These are phyloP conservation scores for Drosophila maculinotata DNA, from an alignment of 2,888 invertebrate species.

Conservation along the genomic window DNA sequence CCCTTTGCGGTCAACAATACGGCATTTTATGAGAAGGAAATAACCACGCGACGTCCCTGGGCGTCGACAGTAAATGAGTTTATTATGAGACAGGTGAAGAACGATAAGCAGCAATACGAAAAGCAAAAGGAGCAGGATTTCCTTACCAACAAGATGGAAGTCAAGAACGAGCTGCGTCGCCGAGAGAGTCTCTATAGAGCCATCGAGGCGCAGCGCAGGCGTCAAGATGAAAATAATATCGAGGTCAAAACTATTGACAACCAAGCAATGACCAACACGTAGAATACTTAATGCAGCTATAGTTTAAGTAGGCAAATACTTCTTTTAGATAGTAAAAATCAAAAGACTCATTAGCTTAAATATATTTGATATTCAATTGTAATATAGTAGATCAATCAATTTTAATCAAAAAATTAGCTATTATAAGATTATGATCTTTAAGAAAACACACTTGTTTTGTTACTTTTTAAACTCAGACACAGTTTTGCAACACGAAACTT, in stretches of 20 bases:
- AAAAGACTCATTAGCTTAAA: constrained; percentile 31
- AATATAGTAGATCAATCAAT: background rate
- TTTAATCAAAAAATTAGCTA: too few species aligned
- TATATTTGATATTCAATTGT: background rate
- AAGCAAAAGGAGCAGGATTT: background rate
- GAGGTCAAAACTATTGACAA: background rate
- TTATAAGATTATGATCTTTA: too few species aligned
- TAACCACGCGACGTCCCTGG: constrained; percentile 70
- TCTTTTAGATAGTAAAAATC: background rate
- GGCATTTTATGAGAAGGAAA: constrained; percentile 40
- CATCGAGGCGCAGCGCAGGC: constrained; percentile 9
- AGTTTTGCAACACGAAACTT: background rate
- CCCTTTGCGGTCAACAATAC: constrained; percentile 54
- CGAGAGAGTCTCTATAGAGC: constrained; percentile 2
- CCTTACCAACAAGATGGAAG: constrained; percentile 15
- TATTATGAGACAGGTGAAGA: constrained; percentile 16
- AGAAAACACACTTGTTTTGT: background rate
- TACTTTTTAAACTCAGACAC: background rate
- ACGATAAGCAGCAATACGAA: constrained; percentile 9
- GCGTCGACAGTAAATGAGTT: constrained; percentile 1
- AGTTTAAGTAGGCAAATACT: background rate
- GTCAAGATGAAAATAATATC: constrained; percentile 3
- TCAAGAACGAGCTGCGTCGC: constrained; percentile 19
- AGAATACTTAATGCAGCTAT: constrained; percentile 1
- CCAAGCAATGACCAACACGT: background rate